Evolutionary conservation across 2,888 invertebrate species (phyloP).

Genomic region (Biston betularia): DNA sequence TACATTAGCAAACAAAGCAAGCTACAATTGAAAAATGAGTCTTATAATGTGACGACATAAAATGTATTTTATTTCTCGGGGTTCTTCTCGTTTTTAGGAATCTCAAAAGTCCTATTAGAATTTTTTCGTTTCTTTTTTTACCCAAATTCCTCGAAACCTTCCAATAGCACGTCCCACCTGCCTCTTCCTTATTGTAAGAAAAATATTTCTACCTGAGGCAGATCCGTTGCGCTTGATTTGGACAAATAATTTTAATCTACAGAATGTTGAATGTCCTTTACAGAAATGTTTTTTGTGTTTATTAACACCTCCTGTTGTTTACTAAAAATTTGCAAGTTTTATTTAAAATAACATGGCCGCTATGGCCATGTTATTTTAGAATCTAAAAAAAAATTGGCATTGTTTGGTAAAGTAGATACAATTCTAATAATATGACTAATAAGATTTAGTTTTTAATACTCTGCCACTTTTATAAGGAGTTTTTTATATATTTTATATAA

Average conservation of each 20-base stretch:
- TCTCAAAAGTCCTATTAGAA: slow-evolving; percentile 6
- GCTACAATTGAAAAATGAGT: neutral
- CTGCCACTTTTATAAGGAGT: neutral
- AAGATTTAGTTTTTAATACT: too few relatives aligned
- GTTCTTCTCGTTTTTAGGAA: neutral
- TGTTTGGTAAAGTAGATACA: too few relatives aligned
- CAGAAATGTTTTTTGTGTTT: neutral
- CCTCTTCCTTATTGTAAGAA: slow-evolving; percentile 37
- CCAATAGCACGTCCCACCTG: slow-evolving; percentile 43
- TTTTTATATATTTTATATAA: too few relatives aligned
- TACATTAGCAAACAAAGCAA: neutral
- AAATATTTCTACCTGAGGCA: slow-evolving; percentile 37
- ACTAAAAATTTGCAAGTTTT: too few relatives aligned
- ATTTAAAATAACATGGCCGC: too few relatives aligned
- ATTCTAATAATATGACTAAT: too few relatives aligned
- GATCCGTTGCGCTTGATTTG: slow-evolving; percentile 29
- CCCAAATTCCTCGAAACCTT: slow-evolving; percentile 37
- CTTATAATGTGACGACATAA: neutral
- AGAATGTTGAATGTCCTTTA: neutral
- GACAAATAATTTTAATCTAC: slow-evolving; percentile 22
- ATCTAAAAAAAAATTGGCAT: too few relatives aligned
- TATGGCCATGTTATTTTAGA: too few relatives aligned
- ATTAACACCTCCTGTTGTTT: neutral
- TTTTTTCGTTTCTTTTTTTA: slow-evolving; percentile 30
- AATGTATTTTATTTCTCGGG: slow-evolving; percentile 17